phyloP scores from a whole-genome alignment of 2,888 invertebrate species.

The Drosophila neutralis region DNA sequence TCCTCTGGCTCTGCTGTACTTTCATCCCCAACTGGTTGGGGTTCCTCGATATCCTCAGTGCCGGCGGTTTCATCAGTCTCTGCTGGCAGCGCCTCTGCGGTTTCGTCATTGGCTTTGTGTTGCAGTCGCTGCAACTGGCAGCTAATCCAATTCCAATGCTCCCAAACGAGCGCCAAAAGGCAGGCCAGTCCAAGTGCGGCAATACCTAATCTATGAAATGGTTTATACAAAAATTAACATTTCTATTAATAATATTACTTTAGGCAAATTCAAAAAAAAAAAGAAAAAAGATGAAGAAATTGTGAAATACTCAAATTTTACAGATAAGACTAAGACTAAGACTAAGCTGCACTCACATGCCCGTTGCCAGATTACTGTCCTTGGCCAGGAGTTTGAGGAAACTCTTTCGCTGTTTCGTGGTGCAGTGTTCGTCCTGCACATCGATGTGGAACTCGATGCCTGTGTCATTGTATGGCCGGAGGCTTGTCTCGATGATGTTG shows the following conservation, averaged over 20 bases:
- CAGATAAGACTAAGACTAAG: too few relatives aligned
- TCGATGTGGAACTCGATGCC: constrained; percentile 87
- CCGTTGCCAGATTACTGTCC: constrained; percentile 85
- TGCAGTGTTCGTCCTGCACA: constrained; percentile 87
- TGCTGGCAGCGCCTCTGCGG: not conserved
- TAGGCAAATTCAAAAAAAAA: too few relatives aligned
- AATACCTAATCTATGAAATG: constrained; percentile 35
- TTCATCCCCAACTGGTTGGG: constrained; percentile 7
- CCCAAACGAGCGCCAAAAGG: constrained; percentile 41
- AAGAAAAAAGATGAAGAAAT: not conserved
- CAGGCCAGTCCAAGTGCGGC: constrained; percentile 30
- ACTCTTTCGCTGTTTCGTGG: constrained; percentile 84
- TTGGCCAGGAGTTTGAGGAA: constrained; percentile 74
- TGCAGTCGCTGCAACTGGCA: constrained; percentile 19
- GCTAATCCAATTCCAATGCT: constrained; percentile 56
- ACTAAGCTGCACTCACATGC: constrained; percentile 84
- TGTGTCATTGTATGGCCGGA: constrained; percentile 87
- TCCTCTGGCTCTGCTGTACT: not conserved
- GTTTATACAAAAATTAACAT: not conserved
- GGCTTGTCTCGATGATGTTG: constrained; percentile 86
- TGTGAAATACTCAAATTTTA: too few relatives aligned
- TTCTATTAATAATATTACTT: not conserved
- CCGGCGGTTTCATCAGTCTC: constrained; percentile 1
- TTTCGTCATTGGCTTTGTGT: not conserved
- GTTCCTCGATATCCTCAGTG: constrained; percentile 24